Conservation (phyloP, 2,113 vertebrate genomes). For the Sturnira hondurensis region DNA sequence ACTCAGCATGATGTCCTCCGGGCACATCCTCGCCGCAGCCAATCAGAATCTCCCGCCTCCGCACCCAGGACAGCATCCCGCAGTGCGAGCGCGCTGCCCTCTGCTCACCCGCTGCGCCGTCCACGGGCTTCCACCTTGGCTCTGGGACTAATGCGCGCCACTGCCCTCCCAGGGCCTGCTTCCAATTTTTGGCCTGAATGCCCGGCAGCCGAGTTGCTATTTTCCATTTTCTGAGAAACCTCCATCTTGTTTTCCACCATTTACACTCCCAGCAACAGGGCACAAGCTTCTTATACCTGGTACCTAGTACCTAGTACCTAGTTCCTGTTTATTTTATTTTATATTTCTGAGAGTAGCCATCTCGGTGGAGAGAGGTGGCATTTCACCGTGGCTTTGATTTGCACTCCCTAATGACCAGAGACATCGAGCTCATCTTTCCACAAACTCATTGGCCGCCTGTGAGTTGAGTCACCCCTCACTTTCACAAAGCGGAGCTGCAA, state of each 20-base stretch:
- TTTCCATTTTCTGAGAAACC: not conserved
- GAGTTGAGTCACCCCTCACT: rapidly evolving
- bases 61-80: not conserved
- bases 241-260: not conserved
- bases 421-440: not conserved
- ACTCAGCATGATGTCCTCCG: not conserved
- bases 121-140: too few species aligned
- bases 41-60: not conserved
- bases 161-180: not conserved
- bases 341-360: not conserved
- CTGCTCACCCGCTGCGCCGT: not conserved
- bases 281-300: rapidly evolving
- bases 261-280: rapidly evolving
- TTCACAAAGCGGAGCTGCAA: not conserved
- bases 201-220: not conserved
- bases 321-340: not conserved
- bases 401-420: not conserved
- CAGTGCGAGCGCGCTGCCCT: rapidly evolving
- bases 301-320: too few species aligned
- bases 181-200: too few species aligned
- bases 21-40: not conserved
- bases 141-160: not conserved
- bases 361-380: rapidly evolving
- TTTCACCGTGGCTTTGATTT: not conserved
- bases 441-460: not conserved